These are phyloP conservation scores for Deilephila elpenor DNA, from an alignment of 2,888 invertebrate species.

Conservation along the genomic window DNA sequence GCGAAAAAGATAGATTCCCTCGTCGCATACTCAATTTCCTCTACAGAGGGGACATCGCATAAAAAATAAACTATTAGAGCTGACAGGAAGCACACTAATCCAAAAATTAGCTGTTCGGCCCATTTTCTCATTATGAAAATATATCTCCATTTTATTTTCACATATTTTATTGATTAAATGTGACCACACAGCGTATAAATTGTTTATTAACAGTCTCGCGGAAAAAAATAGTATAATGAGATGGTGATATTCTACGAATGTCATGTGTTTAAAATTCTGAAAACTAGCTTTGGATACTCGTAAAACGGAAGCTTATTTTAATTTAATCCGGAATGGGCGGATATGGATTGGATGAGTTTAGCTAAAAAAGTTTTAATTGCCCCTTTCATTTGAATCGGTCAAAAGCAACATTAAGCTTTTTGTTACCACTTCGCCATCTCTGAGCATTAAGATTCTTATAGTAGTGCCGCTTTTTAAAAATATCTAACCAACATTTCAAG, in stretches of 20 bases:
- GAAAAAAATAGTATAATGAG: not conserved
- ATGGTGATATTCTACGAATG: not conserved
- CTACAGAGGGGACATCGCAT: slow-evolving; percentile 29
- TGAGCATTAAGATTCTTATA: too few relatives aligned
- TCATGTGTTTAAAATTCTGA: not conserved
- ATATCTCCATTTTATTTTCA: not conserved
- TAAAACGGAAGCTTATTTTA: not conserved
- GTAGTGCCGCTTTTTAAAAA: too few relatives aligned
- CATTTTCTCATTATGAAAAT: slow-evolving; percentile 32
- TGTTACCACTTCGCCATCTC: too few relatives aligned
- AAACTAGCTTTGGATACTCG: not conserved
- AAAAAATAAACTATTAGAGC: slow-evolving; percentile 37
- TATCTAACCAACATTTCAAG: too few relatives aligned
- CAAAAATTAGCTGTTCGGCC: slow-evolving; percentile 29
- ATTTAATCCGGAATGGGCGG: too few relatives aligned
- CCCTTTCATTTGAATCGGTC: too few relatives aligned
- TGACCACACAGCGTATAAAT: not conserved
- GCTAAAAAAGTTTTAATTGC: too few relatives aligned
- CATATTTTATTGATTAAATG: not conserved
- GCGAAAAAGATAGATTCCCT: slow-evolving; percentile 36
- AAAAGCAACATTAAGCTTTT: too few relatives aligned
- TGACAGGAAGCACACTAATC: slow-evolving; percentile 37
- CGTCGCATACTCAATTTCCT: slow-evolving; percentile 40
- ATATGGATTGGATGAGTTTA: too few relatives aligned
- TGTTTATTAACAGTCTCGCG: not conserved